Conservation (phyloP, 2,888 invertebrate genomes). For the Chalcosyrphus nemorum region DNA sequence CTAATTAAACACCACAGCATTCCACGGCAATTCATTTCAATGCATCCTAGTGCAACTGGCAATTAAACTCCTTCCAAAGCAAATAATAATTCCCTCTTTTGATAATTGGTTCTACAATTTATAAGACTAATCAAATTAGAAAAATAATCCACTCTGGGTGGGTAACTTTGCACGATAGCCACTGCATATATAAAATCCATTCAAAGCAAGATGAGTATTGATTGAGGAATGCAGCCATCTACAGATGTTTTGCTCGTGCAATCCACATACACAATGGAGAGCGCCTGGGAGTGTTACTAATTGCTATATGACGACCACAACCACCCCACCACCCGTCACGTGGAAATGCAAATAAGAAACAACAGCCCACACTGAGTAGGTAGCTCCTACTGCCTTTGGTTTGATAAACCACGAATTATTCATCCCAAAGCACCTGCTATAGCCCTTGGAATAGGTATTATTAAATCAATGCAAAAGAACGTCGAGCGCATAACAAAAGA, state of each 20-base stretch:
- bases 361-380: slow-evolving; percentile 4
- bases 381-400: not conserved
- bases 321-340: not conserved
- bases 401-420: slow-evolving; percentile 12
- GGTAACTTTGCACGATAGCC: not conserved
- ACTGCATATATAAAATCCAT: not conserved
- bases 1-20: no score
- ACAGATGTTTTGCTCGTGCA: not conserved
- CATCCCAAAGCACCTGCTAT: not conserved
- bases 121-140: not conserved
- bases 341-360: slow-evolving; percentile 28
- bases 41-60: no score
- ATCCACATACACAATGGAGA: slow-evolving; percentile 9
- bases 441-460: not conserved
- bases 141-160: not conserved
- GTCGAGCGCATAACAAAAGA: not conserved
- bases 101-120: not conserved
- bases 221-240: slow-evolving; percentile 18
- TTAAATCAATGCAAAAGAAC: not conserved
- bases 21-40: no score
- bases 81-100: not conserved
- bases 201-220: slow-evolving; percentile 18
- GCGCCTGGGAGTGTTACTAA: not conserved
- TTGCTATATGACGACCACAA: slow-evolving; percentile 19
- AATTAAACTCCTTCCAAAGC: not conserved